Percentiles rank a stretch among this genome's conserved stretches.
phyloP scores from a whole-genome alignment of 2,797 vertebrate species.

The Saxicola maurus region DNA sequence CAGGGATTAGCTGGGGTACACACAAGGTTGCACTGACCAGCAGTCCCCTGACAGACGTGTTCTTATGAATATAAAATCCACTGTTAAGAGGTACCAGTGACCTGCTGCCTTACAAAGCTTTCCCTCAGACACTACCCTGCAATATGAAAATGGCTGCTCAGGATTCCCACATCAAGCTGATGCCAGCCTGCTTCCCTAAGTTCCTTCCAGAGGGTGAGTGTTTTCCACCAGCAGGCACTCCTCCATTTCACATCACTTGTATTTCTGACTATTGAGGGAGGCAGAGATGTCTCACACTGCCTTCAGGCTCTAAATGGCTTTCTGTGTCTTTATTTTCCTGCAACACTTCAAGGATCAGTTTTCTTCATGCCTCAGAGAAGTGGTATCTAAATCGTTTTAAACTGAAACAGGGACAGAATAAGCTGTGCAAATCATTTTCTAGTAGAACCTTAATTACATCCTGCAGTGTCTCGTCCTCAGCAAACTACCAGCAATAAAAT shows the following conservation, averaged over 20 bases:
- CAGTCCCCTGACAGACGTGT: not conserved
- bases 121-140: not conserved
- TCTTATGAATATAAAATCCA: not conserved
- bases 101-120: not conserved
- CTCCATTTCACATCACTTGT: constrained; percentile 26
- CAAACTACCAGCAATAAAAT: constrained; percentile 50
- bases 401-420: constrained; percentile 58
- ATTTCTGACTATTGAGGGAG: constrained; percentile 36
- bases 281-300: constrained; percentile 23
- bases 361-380: constrained; percentile 62
- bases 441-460: constrained; percentile 60
- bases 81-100: not conserved
- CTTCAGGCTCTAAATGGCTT: constrained; percentile 45
- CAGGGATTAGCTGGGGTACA: not conserved
- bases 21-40: not conserved
- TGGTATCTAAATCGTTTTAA: constrained; percentile 61
- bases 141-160: constrained; percentile 10
- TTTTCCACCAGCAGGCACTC: not conserved
- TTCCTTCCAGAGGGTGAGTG: constrained; percentile 17
- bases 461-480: constrained; percentile 53
- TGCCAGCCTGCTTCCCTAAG: not conserved
- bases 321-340: constrained; percentile 56
- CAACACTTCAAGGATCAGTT: constrained; percentile 53
- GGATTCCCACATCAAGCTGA: not conserved
- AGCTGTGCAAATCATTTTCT: constrained; percentile 62